A percentile compares a stretch with the other conserved stretches of the same genome.
Conservation (phyloP, 1,140 invertebrate genomes). For the Drosophila azteca region DNA sequence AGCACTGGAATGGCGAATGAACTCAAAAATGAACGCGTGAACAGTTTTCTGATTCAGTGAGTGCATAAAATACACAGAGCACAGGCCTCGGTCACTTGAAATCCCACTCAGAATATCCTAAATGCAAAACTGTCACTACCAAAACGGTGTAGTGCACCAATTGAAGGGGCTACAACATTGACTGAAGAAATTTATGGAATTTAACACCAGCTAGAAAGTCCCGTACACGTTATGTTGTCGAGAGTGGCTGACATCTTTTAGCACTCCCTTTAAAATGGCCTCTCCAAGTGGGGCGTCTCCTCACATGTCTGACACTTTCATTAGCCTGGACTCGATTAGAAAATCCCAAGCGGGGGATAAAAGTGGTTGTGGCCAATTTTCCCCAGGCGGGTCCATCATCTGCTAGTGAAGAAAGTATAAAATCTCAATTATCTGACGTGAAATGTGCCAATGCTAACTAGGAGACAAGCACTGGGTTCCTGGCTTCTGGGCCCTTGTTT, state of each 20-base stretch:
- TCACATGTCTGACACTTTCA: conserved; percentile 9
- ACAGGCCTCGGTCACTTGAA: conserved; percentile 8
- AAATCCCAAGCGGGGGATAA: background rate
- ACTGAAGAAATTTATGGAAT: no score
- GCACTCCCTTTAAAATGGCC: background rate
- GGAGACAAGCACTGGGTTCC: conserved; percentile 21
- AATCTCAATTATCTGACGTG: no score
- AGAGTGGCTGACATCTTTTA: no score
- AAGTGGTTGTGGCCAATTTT: background rate
- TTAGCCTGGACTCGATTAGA: background rate
- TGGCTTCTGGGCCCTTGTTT: conserved; percentile 21
- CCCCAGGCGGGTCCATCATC: background rate
- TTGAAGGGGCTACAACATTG: background rate
- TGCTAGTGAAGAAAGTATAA: no score
- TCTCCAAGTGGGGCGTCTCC: background rate
- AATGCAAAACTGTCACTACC: no score
- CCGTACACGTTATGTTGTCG: background rate
- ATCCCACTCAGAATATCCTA: background rate
- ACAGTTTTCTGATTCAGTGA: conserved; percentile 56
- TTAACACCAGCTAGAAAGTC: no score
- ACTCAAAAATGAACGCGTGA: conserved; percentile 53
- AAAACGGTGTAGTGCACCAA: no score
- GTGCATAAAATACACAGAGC: conserved; percentile 38
- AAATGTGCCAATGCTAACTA: no score
- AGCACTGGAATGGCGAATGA: conserved; percentile 4